phyloP scores from a whole-genome alignment of 2,113 vertebrate species.

The Bufo bufo region DNA sequence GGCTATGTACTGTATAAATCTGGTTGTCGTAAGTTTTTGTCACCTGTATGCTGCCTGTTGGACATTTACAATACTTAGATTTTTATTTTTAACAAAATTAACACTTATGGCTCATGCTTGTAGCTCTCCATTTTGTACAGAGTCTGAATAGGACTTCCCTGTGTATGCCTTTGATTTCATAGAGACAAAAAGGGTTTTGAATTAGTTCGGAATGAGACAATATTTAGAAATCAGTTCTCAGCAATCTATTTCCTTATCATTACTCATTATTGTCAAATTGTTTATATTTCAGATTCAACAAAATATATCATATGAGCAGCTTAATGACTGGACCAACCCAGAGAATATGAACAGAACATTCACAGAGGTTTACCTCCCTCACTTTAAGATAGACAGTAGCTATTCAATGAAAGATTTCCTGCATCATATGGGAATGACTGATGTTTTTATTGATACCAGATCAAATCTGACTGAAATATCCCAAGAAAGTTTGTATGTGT shows the following conservation, averaged over 20 bases:
- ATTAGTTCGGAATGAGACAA: no score
- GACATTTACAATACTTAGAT: no score
- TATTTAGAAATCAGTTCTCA: no score
- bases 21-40: no score
- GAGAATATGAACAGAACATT: not conserved
- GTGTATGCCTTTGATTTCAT: not conserved
- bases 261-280: not conserved
- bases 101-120: no score
- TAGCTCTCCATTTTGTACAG: no score
- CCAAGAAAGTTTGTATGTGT: not conserved
- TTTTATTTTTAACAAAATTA: no score
- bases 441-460: conserved; percentile 25
- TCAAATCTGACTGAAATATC: conserved; percentile 10
- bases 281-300: conserved; percentile 18
- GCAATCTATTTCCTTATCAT: not conserved
- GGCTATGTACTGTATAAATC: no score
- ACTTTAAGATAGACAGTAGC: conserved; percentile 16
- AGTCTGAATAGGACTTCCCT: no score
- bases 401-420: conserved; percentile 7
- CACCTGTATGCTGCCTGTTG: no score
- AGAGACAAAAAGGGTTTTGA: no score
- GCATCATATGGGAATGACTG: conserved; percentile 15
- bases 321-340: conserved; percentile 12
- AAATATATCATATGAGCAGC: not conserved
- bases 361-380: conserved; percentile 2